phyloP scores from a whole-genome alignment of 2,797 vertebrate genomes.

The Brachyalestes nurse region DNA sequence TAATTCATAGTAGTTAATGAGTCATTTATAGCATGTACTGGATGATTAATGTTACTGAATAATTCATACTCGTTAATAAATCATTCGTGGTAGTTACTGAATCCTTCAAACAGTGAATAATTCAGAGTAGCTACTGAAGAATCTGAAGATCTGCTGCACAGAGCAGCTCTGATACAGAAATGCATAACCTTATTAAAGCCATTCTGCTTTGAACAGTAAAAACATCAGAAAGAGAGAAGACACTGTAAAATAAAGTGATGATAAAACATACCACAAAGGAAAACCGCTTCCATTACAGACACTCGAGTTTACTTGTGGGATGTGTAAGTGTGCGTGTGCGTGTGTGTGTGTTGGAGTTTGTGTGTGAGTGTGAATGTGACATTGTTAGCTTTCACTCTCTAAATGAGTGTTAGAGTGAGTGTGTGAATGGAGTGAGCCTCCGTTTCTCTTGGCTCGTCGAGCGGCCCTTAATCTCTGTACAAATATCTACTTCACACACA shows the following conservation, averaged over 20 bases:
- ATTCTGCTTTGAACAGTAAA: background rate
- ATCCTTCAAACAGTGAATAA: too few species aligned
- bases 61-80: too few species aligned
- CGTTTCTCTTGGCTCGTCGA: conserved; percentile 59
- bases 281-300: too few species aligned
- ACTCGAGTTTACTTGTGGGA: too few species aligned
- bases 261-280: conserved; percentile 20
- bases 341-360: conserved; percentile 55
- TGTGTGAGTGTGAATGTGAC: conserved; percentile 73
- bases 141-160: too few species aligned
- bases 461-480: conserved; percentile 51
- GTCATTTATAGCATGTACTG: too few species aligned
- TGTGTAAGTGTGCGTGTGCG: conserved; percentile 63
- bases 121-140: too few species aligned
- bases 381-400: conserved; percentile 61
- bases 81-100: too few species aligned
- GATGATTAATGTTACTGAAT: too few species aligned
- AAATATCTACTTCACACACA: conserved; percentile 85
- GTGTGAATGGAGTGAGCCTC: conserved; percentile 77
- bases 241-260: conserved; percentile 64
- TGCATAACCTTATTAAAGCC: background rate
- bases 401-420: conserved; percentile 57
- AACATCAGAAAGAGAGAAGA: background rate
- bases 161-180: too few species aligned
- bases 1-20: too few species aligned